Base-by-base conservation (phyloP, 2,888 invertebrate genomes). In the Deladenus siricidicola region DNA sequence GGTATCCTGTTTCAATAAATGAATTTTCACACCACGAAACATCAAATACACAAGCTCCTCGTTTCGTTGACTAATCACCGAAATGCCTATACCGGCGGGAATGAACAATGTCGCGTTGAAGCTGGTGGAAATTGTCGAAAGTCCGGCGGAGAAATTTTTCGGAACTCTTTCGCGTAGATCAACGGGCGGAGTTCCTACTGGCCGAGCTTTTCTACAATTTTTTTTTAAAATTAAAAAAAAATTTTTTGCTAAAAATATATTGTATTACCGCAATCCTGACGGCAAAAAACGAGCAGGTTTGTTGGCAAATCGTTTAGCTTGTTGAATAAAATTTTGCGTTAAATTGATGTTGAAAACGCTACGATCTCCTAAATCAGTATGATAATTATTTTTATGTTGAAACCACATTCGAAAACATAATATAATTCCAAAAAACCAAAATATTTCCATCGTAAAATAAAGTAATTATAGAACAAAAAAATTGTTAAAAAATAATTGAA, bases 251-350 rank as follows among this genome's bases (percentile, higher is more conserved):
- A n/a, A n/a, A n/a, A n/a, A n/a, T n/a, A n/a, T n/a, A n/a, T n/a
- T n/a, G n/a, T n/a, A n/a, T n/a, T n/a, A n/a, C n/a, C n/a, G n/a
- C n/a, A n/a, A n/a, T n/a, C n/a, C n/a, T n/a, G n/a, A n/a, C n/a
- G n/a, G n/a, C n/a, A n/a, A n/a, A n/a, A n/a, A n/a, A n/a, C n/a
- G n/a, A n/a, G n/a, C n/a, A n/a, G 24, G 47, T 10, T 26, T 21
- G 10, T 44, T 21, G 8, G 43, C 39, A 43, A 44, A 23, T 21
- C 43, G 55, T 10, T 44, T 55, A 24, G 44, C 44, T 55, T 55
- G 78, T 70, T 90, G 89, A 17, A 93, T 84, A 30, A 93, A 84
- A 1, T 91, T 87, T 21, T 88, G 87, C 0, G 94, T 94, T 10
- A 96, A 81, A 80, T 92, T 94, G 2, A 92, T 80, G 80, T 90